Base-by-base conservation (phyloP, 2,888 invertebrate species). In the Caprella mutica region DNA sequence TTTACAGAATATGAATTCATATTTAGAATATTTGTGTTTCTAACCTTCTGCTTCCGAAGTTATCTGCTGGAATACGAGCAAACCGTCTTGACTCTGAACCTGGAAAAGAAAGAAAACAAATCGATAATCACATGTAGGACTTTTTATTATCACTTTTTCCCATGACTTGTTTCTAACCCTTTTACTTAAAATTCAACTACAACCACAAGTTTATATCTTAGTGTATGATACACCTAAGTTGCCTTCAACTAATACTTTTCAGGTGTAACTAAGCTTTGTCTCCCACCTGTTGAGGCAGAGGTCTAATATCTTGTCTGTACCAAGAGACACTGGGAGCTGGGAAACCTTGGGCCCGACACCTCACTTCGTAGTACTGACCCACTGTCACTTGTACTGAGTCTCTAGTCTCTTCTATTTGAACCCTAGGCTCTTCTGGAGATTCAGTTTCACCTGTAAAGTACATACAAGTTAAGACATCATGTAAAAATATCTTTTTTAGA, bases 291-390 rank as follows among this genome's bases (percentile, higher is more conserved):
- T 78, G 77, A 66, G 76, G 80, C 52, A 82, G 71, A 9, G 76
- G 70, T 0, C 78, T 75, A 50, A 72, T 72, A 57, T 72, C 74
- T 2, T 72, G 74, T 64, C 78, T 74, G 56, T 78, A 75, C 85
- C 92, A 90, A 46, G 78, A 77, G n/a, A 90, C 73, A 0, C 75
- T 74, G 0, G 92, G 90, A 1, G 77, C 70, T 0, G 92, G 91
- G 69, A 80, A 80, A 26, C 92, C 92, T 21, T 75, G 75, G 0
- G 82, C 84, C 21, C 78, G 73, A 71, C 93, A 94, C 19, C 77
- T 74, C 57, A 93, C 79, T 70, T 86, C 83, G 1, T 85, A 80
- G 0, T 80, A 75, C 42, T 84, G 81, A 1, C 87, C 88, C 71
- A 85, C 86, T 38, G 78, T 77, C 12, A 85, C 81, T 53, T 82